A percentile compares a stretch with the other conserved stretches of the same genome.
phyloP scores from a whole-genome alignment of 1,140 invertebrate genomes.

The Neomicropteryx cornuta region DNA sequence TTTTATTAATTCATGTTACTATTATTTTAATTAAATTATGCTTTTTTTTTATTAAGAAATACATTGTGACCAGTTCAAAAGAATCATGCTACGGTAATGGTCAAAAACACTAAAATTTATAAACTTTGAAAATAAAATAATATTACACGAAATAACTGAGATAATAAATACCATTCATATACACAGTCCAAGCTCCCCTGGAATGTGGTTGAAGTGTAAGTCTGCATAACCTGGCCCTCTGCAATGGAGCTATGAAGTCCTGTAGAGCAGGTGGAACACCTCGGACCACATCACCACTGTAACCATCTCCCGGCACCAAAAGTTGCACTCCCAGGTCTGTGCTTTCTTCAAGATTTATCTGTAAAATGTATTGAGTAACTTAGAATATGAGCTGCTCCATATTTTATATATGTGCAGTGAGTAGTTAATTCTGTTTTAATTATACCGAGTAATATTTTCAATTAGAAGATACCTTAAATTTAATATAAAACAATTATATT shows the following conservation, averaged over 20 bases:
- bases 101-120: not conserved
- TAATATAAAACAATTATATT: too few species aligned
- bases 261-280: slow-evolving; percentile 86
- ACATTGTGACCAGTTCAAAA: too few species aligned
- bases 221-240: slow-evolving; percentile 76
- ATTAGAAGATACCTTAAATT: slow-evolving; percentile 1
- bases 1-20: too few species aligned
- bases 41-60: too few species aligned
- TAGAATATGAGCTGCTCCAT: too few species aligned
- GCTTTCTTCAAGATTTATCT: slow-evolving; percentile 63
- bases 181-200: slow-evolving; percentile 89
- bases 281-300: slow-evolving; percentile 91
- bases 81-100: too few species aligned
- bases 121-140: not conserved
- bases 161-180: slow-evolving; percentile 67
- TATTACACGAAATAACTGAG: not conserved
- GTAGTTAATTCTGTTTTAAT: slow-evolving; percentile 21
- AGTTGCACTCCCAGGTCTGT: slow-evolving; percentile 81
- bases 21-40: too few species aligned
- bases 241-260: slow-evolving; percentile 83
- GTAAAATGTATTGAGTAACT: not conserved
- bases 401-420: too few species aligned
- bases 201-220: slow-evolving; percentile 83
- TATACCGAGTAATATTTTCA: not conserved
- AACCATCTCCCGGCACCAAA: slow-evolving; percentile 93